Percentiles rank a stretch among this genome's conserved stretches.
These are phyloP conservation scores for Liparis tanakae DNA, from an alignment of 2,797 vertebrate species.

Conservation along the genomic window DNA sequence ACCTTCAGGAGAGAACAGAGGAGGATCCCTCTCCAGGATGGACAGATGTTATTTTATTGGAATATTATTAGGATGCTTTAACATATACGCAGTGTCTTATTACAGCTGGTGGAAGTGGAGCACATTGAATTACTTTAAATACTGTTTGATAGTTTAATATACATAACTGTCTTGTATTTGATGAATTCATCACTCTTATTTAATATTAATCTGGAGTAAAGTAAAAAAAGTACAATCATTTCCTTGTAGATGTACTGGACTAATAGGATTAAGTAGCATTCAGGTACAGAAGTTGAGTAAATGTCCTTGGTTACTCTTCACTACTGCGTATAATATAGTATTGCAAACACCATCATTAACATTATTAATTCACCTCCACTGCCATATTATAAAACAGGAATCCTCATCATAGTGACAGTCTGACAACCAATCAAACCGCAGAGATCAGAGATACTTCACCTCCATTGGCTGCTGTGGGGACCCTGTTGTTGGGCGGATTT, in stretches of 20 bases:
- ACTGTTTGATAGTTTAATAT: background rate
- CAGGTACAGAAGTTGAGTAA: background rate
- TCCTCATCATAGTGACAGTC: background rate
- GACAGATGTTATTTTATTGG: too few relatives aligned
- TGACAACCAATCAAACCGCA: slow-evolving; percentile 14
- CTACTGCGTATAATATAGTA: background rate
- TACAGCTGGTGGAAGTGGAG: background rate
- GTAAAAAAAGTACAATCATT: background rate
- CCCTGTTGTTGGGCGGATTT: slow-evolving; percentile 70
- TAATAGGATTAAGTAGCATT: background rate
- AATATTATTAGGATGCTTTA: background rate
- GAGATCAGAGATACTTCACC: background rate
- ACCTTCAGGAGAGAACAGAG: too few relatives aligned
- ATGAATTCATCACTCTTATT: background rate
- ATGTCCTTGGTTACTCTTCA: background rate
- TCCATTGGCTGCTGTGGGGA: slow-evolving; percentile 60
- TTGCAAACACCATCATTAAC: slow-evolving; percentile 14
- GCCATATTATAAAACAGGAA: background rate
- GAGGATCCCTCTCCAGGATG: too few relatives aligned
- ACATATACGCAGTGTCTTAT: background rate
- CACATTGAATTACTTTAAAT: slow-evolving; percentile 2
- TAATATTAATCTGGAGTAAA: background rate
- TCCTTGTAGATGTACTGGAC: background rate
- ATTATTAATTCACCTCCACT: background rate
- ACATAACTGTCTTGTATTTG: background rate